These are phyloP conservation scores for Echinops telfairi DNA, from an alignment of 2,113 vertebrate genomes.

Conservation along the genomic window DNA sequence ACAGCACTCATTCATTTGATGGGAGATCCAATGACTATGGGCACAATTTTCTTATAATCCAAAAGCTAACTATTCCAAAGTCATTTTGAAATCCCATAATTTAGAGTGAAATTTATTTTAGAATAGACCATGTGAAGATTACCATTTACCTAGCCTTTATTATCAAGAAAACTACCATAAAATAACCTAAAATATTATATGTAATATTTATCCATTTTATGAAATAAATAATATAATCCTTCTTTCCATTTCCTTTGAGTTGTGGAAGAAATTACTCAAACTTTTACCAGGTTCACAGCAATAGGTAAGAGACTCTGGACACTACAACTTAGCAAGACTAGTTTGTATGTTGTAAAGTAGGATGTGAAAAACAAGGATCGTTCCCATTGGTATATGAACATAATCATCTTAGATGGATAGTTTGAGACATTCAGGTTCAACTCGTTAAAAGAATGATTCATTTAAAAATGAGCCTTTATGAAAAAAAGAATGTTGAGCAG, in stretches of 20 bases:
- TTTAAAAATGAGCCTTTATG: constrained; percentile 15
- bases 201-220: neutral
- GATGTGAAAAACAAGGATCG: neutral
- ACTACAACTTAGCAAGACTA: neutral
- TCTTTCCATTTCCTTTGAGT: neutral
- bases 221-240: neutral
- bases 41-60: neutral
- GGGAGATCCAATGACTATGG: neutral
- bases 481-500: neutral
- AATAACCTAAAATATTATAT: neutral
- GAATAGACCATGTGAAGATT: neutral
- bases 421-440: neutral
- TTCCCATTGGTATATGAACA: neutral
- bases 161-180: neutral
- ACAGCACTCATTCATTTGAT: neutral
- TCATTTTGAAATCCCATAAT: neutral
- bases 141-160: neutral
- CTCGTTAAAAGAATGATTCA: neutral
- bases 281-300: neutral
- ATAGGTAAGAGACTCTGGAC: neutral
- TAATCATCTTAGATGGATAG: neutral
- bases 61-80: neutral
- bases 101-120: neutral
- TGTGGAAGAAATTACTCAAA: neutral
- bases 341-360: neutral